Evolutionary conservation across 2,888 invertebrate genomes (phyloP).

Genomic region (Dasysyrphus tricinctus): DNA sequence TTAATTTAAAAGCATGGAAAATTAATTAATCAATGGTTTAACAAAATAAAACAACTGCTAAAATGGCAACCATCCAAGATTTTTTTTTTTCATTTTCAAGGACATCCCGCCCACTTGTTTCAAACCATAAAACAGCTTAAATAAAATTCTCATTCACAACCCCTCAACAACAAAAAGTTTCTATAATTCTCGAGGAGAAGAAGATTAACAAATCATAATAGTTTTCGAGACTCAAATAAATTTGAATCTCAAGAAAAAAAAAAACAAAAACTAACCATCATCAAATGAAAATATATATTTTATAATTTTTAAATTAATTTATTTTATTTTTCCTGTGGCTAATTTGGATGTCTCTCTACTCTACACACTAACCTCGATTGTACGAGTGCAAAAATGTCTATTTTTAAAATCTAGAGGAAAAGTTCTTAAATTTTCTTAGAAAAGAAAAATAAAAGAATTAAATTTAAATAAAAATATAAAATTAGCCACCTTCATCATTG

Average conservation of each 20-base stretch:
- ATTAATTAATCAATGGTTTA: slow-evolving; percentile 18
- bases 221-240: slow-evolving; percentile 26
- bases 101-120: slow-evolving; percentile 35
- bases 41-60: slow-evolving; percentile 32
- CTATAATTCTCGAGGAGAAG: neutral
- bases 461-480: slow-evolving; percentile 23
- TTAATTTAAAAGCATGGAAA: slow-evolving; percentile 36
- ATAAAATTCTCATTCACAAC: slow-evolving; percentile 5
- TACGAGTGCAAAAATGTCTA: slow-evolving; percentile 71
- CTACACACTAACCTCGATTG: slow-evolving; percentile 60
- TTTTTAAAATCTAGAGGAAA: slow-evolving; percentile 52
- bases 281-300: slow-evolving; percentile 26
- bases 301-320: neutral
- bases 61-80: slow-evolving; percentile 34
- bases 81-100: slow-evolving; percentile 44
- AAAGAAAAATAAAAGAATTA: slow-evolving; percentile 8
- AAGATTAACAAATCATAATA: slow-evolving; percentile 33
- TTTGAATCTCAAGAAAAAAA: slow-evolving; percentile 25
- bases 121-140: slow-evolving; percentile 28
- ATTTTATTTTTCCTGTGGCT: slow-evolving; percentile 38
- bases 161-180: neutral
- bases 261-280: slow-evolving; percentile 7
- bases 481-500: slow-evolving; percentile 17
- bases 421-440: neutral
- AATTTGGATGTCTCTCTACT: slow-evolving; percentile 47